Evolutionary conservation across 2,888 invertebrate species (phyloP).

Genomic region (Opisthograptis luteolata): DNA sequence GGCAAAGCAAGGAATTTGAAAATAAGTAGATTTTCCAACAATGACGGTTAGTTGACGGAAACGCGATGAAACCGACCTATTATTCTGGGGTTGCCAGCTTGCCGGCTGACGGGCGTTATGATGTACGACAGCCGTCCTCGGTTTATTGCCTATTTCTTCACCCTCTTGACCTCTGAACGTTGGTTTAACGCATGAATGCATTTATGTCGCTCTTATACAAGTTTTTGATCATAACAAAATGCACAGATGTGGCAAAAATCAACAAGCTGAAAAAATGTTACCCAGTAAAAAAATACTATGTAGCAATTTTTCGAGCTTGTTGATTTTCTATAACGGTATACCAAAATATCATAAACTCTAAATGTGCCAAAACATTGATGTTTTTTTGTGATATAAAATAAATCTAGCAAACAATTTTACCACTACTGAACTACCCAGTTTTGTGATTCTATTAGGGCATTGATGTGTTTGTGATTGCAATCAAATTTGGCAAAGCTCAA

Average conservation of each 20-base stretch:
- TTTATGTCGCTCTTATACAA: conserved; percentile 42
- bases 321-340: too few relatives aligned
- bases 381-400: conserved; percentile 42
- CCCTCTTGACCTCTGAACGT: conserved; percentile 42
- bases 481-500: background rate
- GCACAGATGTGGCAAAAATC: conserved; percentile 26
- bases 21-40: conserved; percentile 23
- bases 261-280: conserved; percentile 27
- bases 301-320: too few relatives aligned
- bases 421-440: too few relatives aligned
- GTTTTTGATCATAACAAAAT: conserved; percentile 34
- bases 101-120: conserved; percentile 52
- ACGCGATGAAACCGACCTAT: conserved; percentile 54
- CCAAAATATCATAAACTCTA: too few relatives aligned
- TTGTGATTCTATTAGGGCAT: too few relatives aligned
- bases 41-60: conserved; percentile 46
- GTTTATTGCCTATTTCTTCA: conserved; percentile 60
- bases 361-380: conserved; percentile 51
- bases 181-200: conserved; percentile 43
- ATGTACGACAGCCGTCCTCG: conserved; percentile 56
- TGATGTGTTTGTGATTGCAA: too few relatives aligned
- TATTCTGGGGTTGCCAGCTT: conserved; percentile 54
- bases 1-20: conserved; percentile 20
- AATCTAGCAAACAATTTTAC: too few relatives aligned
- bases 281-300: background rate